phyloP scores from a whole-genome alignment of 2,888 invertebrate species.

The Eupithecia subumbrata region DNA sequence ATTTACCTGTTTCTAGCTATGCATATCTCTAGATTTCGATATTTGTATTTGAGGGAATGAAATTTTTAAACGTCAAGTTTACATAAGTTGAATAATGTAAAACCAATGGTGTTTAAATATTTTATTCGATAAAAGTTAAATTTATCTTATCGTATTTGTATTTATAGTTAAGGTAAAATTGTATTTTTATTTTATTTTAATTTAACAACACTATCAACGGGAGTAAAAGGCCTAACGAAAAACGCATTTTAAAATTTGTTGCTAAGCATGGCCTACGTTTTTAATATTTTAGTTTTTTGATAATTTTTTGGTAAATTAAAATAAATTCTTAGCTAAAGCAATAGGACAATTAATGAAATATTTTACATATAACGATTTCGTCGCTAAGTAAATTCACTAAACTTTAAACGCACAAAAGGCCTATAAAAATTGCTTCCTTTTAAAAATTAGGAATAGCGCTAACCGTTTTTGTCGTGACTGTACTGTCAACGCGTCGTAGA shows the following conservation, averaged over 20 bases:
- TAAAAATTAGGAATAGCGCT: constrained; percentile 35
- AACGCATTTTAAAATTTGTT: neutral
- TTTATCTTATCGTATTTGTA: constrained; percentile 30
- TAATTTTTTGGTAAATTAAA: neutral
- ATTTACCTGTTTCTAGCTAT: constrained; percentile 81
- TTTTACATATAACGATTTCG: neutral
- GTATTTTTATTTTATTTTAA: constrained; percentile 15
- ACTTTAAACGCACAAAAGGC: constrained; percentile 40
- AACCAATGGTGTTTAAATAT: constrained; percentile 25
- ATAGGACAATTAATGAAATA: neutral
- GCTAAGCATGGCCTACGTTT: constrained; percentile 3
- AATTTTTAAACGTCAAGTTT: constrained; percentile 48
- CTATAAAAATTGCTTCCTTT: constrained; percentile 35
- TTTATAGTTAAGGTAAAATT: constrained; percentile 22
- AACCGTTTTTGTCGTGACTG: constrained; percentile 40
- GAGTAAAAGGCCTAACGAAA: constrained; percentile 8
- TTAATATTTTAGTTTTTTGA: neutral
- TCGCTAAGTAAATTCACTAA: neutral
- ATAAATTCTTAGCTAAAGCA: neutral
- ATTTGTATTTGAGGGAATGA: constrained; percentile 54
- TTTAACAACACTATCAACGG: constrained; percentile 13
- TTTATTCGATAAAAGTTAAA: constrained; percentile 17
- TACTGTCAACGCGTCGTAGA: constrained; percentile 53
- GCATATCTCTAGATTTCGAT: constrained; percentile 82
- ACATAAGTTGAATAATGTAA: neutral